These are phyloP conservation scores for Hyposoter didymator DNA, from an alignment of 2,888 invertebrate genomes.

Conservation along the genomic window DNA sequence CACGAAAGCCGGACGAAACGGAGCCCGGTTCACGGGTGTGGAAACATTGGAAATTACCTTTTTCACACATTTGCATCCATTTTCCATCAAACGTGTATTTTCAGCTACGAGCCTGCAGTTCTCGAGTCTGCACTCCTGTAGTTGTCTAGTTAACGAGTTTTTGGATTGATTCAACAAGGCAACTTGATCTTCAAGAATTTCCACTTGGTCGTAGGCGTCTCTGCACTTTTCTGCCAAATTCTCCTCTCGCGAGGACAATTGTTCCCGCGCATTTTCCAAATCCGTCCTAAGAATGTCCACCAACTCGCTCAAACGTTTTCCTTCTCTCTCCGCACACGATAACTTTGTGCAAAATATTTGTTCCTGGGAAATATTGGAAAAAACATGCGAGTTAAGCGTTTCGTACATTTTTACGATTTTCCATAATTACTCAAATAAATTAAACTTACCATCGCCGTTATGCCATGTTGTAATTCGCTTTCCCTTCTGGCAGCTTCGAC, in stretches of 20 bases:
- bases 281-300: slow-evolving; percentile 72
- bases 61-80: slow-evolving; percentile 74
- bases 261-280: slow-evolving; percentile 71
- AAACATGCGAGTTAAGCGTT: not conserved
- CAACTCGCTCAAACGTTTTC: slow-evolving; percentile 67
- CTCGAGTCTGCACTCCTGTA: slow-evolving; percentile 73
- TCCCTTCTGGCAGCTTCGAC: slow-evolving; percentile 73
- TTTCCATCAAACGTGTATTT: slow-evolving; percentile 74
- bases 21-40: too few species aligned
- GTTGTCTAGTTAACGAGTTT: slow-evolving; percentile 71
- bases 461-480: slow-evolving; percentile 73
- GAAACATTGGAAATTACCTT: slow-evolving; percentile 71
- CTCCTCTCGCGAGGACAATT: slow-evolving; percentile 69
- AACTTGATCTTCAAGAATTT: slow-evolving; percentile 72
- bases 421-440: not conserved
- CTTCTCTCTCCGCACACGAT: slow-evolving; percentile 70
- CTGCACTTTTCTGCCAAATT: slow-evolving; percentile 70
- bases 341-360: slow-evolving; percentile 73
- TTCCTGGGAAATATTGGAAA: slow-evolving; percentile 69
- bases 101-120: slow-evolving; percentile 75
- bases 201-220: slow-evolving; percentile 68
- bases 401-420: not conserved
- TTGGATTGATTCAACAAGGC: slow-evolving; percentile 74
- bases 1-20: too few species aligned
- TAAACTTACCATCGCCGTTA: slow-evolving; percentile 73